These are phyloP conservation scores for Apamea monoglypha DNA, from an alignment of 2,888 invertebrate species.

Conservation along the genomic window DNA sequence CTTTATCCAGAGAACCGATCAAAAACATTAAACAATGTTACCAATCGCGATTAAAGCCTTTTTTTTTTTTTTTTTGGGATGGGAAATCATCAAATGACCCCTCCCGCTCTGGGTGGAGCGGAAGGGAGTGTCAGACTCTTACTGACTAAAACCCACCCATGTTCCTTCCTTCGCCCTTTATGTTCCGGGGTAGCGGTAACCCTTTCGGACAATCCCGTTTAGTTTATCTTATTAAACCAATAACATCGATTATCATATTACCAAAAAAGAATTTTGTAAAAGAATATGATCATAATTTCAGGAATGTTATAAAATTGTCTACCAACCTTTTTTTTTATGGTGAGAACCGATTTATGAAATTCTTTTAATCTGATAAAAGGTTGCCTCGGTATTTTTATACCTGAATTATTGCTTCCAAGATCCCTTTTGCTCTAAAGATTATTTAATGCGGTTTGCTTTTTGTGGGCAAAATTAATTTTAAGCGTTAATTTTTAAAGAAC, in stretches of 20 bases:
- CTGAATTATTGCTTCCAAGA: slow-evolving; percentile 62
- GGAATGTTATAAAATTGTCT: neutral
- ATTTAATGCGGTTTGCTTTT: slow-evolving; percentile 44
- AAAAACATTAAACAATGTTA: slow-evolving; percentile 5
- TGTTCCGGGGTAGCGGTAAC: too few relatives aligned
- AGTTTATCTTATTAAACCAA: slow-evolving; percentile 48
- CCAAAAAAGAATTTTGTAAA: slow-evolving; percentile 57
- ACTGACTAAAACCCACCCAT: too few relatives aligned
- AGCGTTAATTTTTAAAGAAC: neutral
- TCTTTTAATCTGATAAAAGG: slow-evolving; percentile 69
- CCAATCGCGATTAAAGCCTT: neutral
- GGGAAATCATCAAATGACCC: too few relatives aligned
- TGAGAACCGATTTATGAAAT: slow-evolving; percentile 66
- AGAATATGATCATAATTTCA: slow-evolving; percentile 65
- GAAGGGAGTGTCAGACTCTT: too few relatives aligned
- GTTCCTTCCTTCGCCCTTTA: too few relatives aligned
- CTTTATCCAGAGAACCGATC: neutral
- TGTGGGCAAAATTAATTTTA: slow-evolving; percentile 4
- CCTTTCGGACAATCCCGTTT: too few relatives aligned
- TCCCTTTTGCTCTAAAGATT: slow-evolving; percentile 50
- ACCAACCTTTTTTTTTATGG: slow-evolving; percentile 46
- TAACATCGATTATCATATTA: slow-evolving; percentile 53
- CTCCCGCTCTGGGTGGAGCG: too few relatives aligned
- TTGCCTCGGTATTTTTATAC: slow-evolving; percentile 63
- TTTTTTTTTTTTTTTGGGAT: too few relatives aligned